Conservation (phyloP, 2,113 vertebrate genomes). For the Agelaius phoeniceus region DNA sequence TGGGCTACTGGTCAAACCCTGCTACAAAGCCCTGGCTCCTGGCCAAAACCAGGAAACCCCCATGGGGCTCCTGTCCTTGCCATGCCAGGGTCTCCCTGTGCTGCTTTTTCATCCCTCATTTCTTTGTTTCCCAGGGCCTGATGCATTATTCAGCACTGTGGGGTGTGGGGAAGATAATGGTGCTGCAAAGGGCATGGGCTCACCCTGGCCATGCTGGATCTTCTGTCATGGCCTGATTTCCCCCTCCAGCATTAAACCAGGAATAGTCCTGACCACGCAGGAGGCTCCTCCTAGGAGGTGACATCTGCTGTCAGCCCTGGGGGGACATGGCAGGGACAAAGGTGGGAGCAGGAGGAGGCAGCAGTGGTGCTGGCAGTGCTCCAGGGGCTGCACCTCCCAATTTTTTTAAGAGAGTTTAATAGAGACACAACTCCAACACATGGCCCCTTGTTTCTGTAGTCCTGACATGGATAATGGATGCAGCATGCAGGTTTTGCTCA, state of each 20-base stretch:
- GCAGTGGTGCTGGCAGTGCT: not conserved
- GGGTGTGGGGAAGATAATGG: not conserved
- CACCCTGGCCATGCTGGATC: not conserved
- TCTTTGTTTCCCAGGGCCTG: constrained; percentile 18
- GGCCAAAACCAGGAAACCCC: not conserved
- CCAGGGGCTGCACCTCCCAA: not conserved
- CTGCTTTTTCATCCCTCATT: not conserved
- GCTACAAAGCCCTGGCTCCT: not conserved
- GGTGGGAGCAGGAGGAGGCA: not conserved
- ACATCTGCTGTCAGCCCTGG: not conserved
- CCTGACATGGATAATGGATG: not conserved
- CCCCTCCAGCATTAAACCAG: not conserved
- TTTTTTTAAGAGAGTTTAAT: too few species aligned
- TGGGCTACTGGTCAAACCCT: not conserved
- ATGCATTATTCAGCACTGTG: constrained; percentile 2
- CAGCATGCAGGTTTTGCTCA: not conserved
- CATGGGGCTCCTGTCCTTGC: not conserved
- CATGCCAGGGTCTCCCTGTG: not conserved
- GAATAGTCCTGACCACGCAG: rapidly evolving
- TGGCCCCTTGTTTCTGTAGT: not conserved
- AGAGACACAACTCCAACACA: not conserved
- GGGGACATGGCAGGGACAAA: not conserved
- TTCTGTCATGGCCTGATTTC: not conserved
- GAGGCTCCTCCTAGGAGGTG: not conserved
- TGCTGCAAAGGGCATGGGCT: not conserved